Base-by-base conservation (phyloP, 2,113 vertebrate genomes). In the Oryzias javanicus region DNA sequence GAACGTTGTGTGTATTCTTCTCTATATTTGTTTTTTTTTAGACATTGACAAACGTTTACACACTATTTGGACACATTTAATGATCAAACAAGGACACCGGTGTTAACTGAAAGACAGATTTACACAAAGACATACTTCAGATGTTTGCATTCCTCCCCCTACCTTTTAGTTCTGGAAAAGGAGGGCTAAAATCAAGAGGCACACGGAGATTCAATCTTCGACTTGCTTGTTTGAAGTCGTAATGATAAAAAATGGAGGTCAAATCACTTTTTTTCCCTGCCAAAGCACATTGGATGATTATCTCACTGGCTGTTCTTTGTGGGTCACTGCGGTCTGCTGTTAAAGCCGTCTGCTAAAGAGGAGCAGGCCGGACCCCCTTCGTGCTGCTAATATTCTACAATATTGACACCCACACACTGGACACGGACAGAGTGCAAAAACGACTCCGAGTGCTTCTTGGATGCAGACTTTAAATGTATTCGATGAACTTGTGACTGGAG, bases 161-260 rank as follows among this genome's bases (percentile, higher is more conserved):
- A 35, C 6, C 29, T 35, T 35, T 35, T n/a, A 35, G 29, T 1
- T 35, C 7, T 35, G 10, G 29, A 35, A 35, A 35, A 35, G 29
- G 29, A 35, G 29, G 29, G 29, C 7, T 35, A 35, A 8, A 77
- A 65, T 61, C 67, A 83, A 47, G 55, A 13, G 53, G 72, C 76
- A 79, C 80, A 63, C 68, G 72, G 78, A 54, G 70, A 67, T 70
- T 76, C 42, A 61, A 48, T 67, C 49, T 42, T 29, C 25, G 25
- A 42, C 58, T 40, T 2, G 49, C 45, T 60, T 54, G 68, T 70
- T 72, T 81, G 71, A 79, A 67, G 72, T 62, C 58, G 69, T 66
- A 66, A 85, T 79, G 63, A 71, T 57, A 12, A 6, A 65, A 73
- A 81, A 79, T 69, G 55, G 67, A 75, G 85, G 77, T 84, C 76